Base-by-base conservation (phyloP, 2,113 vertebrate species). In the Setophaga petechia region DNA sequence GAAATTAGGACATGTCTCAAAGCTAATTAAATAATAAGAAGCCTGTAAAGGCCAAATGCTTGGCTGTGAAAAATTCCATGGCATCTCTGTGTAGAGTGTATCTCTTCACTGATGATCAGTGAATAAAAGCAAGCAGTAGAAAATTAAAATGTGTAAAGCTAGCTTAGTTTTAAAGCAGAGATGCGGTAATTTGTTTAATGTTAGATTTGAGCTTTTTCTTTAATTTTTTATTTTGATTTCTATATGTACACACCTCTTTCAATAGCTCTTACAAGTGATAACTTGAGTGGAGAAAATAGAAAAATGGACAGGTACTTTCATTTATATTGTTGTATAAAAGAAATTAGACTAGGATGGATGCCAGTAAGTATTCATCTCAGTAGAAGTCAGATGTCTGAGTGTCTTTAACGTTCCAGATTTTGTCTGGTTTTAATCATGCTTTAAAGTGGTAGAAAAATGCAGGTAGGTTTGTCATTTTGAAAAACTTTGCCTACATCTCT, bases 11-110 rank as follows among this genome's bases (percentile, higher is more conserved):
- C 66, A 58, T 58, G 3, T 78, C 80, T 95, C 83, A 84, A 84
- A 84, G 88, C 62, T 69, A 94, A 94, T 89, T 78, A 94, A 96
- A 89, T 90, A 96, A 94, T 92, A 92, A 83, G 65, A 74, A 92
- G 57, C 44, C 61, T 82, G 15, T 82, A 93, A 96, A 96, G 92
- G 94, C 94, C 93, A 94, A 73, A 89, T 86, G 31, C 31, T 92
- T 91, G 83, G 52, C 88, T 87, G 61, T 84, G 74, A 82, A 90
- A 90, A 47, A 18, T 93, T 93, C 49, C n/a, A 30, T 2, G 15
- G 46, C 83, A 81, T 31, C 68, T 72, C 9, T 54, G 2, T 83
- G 25, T 31, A 25, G 25, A 37, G 24, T 51, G 5, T 80, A 31
- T 89, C 47, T 90, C 63, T 90, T 86, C 79, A 44, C 37, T 87